Evolutionary conservation across 2,113 vertebrate species (phyloP).

Genomic region (Myrmecophaga tridactyla): DNA sequence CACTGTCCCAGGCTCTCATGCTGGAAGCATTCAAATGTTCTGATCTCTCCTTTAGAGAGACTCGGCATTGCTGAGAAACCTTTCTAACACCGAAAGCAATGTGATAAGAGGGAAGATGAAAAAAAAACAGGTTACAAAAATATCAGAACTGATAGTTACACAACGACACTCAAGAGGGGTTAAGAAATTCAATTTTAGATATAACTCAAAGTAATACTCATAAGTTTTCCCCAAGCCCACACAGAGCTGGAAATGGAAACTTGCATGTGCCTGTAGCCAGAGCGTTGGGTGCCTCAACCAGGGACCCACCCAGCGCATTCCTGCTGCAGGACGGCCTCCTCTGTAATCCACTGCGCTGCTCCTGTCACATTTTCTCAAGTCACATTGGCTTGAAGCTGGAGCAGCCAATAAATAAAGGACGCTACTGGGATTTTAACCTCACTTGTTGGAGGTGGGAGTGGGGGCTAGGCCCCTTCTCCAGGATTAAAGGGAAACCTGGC

Average conservation of each 20-base stretch:
- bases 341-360: background rate
- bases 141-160: conserved; percentile 16
- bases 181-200: conserved; percentile 46
- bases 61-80: background rate
- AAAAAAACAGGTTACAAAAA: conserved; percentile 33
- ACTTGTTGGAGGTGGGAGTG: background rate
- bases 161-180: background rate
- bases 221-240: background rate
- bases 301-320: background rate
- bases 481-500: background rate
- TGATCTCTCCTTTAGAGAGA: background rate
- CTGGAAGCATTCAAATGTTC: background rate
- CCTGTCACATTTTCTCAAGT: background rate
- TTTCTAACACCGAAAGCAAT: background rate
- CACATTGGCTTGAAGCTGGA: background rate
- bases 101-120: background rate
- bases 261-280: background rate
- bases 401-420: background rate
- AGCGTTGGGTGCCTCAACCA: background rate
- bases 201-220: conserved; percentile 55
- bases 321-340: background rate
- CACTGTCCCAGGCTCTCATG: background rate
- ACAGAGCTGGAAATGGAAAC: conserved; percentile 56
- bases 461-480: background rate
- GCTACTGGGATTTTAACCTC: background rate